phyloP scores from a whole-genome alignment of 2,797 vertebrate genomes.

The Phylloscopus collybita region DNA sequence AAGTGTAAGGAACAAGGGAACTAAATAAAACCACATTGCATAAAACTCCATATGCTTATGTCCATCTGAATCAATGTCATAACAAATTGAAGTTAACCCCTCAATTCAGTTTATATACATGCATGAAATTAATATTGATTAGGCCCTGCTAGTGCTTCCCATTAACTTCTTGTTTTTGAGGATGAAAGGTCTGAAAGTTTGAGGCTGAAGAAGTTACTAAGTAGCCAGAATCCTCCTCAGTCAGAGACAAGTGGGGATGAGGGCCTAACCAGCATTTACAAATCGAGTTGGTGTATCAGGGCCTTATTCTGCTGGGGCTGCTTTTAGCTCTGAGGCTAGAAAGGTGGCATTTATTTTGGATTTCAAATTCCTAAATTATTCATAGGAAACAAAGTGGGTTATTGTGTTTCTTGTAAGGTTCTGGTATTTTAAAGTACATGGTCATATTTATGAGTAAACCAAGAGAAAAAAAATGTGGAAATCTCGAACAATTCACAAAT shows the following conservation, averaged over 20 bases:
- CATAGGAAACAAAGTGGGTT: background rate
- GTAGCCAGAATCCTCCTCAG: background rate
- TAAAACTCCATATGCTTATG: background rate
- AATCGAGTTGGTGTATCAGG: accelerated
- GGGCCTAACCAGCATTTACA: background rate
- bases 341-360: background rate
- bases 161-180: background rate
- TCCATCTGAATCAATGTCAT: background rate
- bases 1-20: background rate
- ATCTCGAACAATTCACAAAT: background rate
- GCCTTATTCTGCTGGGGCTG: background rate
- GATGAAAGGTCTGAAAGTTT: background rate
- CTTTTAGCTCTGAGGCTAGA: background rate
- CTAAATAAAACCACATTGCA: background rate
- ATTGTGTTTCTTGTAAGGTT: background rate
- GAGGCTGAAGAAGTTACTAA: background rate
- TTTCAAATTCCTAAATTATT: background rate
- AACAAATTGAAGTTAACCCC: background rate
- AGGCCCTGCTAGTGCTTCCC: background rate
- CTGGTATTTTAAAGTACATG: background rate
- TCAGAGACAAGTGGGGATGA: background rate
- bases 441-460: background rate
- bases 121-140: background rate
- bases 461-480: background rate
- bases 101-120: background rate